Evolutionary conservation across 2,113 vertebrate species (phyloP).

Genomic region (Oenanthe melanoleuca): DNA sequence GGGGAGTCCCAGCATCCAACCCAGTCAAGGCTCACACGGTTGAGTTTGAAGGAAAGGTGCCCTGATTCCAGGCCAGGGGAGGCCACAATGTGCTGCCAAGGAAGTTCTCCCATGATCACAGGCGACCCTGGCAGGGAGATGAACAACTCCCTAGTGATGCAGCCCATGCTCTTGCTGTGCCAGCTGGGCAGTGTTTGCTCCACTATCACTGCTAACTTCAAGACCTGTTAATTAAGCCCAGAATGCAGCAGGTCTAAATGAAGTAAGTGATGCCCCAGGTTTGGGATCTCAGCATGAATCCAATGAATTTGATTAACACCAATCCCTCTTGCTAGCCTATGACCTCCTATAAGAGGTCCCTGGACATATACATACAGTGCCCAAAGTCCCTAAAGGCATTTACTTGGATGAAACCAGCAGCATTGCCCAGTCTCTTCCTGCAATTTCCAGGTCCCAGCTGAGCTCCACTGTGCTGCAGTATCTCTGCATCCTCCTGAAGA

Average conservation of each 20-base stretch:
- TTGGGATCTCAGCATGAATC: neutral
- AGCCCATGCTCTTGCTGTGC: neutral
- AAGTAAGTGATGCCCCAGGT: neutral
- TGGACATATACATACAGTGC: neutral
- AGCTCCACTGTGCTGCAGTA: neutral
- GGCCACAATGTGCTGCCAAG: accelerated
- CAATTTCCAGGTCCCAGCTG: neutral
- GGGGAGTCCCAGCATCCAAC: neutral
- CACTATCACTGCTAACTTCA: neutral
- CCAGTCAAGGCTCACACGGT: accelerated
- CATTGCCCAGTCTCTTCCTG: neutral
- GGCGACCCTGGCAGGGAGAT: accelerated
- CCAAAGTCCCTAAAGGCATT: neutral
- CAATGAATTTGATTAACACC: neutral
- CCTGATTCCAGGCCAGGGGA: neutral
- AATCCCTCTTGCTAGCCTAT: neutral
- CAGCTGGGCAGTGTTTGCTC: neutral
- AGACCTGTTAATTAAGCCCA: neutral
- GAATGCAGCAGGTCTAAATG: neutral
- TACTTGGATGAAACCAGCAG: neutral
- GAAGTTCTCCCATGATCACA: accelerated
- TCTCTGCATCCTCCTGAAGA: neutral
- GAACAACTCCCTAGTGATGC: neutral
- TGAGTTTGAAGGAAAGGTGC: neutral
- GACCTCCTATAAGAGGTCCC: neutral